phyloP scores from a whole-genome alignment of 2,888 invertebrate genomes.

The Trileptium ribeirensis region DNA sequence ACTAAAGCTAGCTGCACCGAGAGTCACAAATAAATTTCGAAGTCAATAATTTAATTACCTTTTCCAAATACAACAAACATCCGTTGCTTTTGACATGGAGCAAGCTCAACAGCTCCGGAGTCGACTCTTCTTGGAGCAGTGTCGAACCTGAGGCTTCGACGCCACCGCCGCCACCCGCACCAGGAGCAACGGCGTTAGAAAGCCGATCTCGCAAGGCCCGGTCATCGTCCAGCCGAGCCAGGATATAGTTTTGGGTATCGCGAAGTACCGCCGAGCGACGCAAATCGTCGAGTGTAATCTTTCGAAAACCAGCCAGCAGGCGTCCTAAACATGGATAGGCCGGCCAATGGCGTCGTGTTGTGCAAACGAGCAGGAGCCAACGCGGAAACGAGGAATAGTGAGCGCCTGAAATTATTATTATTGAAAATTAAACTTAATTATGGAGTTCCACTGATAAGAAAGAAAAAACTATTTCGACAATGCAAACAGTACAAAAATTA shows the following conservation, averaged over 20 bases:
- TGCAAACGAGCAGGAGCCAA: constrained; percentile 82
- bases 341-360: constrained; percentile 71
- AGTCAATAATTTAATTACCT: neutral
- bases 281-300: constrained; percentile 79
- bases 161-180: too few relatives aligned
- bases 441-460: too few relatives aligned
- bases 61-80: constrained; percentile 47
- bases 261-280: constrained; percentile 72
- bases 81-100: constrained; percentile 92
- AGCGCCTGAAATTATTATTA: neutral
- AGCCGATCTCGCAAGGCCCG: constrained; percentile 72
- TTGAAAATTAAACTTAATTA: too few relatives aligned
- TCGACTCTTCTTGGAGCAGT: too few relatives aligned
- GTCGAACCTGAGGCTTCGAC: too few relatives aligned
- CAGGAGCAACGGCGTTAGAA: neutral
- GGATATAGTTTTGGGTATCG: constrained; percentile 89
- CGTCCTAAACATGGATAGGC: constrained; percentile 63
- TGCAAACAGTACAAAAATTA: too few relatives aligned
- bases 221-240: constrained; percentile 79
- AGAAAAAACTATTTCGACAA: too few relatives aligned
- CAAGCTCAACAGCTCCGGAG: constrained; percentile 88
- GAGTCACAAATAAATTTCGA: too few relatives aligned
- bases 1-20: too few relatives aligned
- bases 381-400: constrained; percentile 77
- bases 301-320: constrained; percentile 71